Evolutionary conservation across 2,797 vertebrate genomes (phyloP).

Genomic region (Xiphorhynchus erythropygius): DNA sequence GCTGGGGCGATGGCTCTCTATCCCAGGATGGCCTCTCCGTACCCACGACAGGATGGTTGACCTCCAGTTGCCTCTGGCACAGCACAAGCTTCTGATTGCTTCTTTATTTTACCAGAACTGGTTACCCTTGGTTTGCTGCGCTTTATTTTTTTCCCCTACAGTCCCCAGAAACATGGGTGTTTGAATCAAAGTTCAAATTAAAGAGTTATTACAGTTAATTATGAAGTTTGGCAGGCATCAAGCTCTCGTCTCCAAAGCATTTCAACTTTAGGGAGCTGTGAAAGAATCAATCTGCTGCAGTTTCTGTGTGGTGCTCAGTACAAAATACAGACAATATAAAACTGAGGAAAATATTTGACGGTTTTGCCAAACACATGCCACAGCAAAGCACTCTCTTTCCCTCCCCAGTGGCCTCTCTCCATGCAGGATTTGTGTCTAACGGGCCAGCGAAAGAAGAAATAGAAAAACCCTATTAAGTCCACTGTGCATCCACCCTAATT

Average conservation of each 20-base stretch:
- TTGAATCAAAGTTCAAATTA: constrained; percentile 51
- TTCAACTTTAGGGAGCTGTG: constrained; percentile 30
- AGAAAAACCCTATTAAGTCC: constrained; percentile 26
- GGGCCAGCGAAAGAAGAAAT: neutral
- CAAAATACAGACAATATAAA: neutral
- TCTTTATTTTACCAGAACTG: neutral
- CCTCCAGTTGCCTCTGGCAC: neutral
- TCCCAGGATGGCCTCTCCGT: neutral
- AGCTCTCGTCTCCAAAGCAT: neutral
- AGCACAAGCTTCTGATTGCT: neutral
- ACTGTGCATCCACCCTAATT: neutral
- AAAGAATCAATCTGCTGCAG: constrained; percentile 41
- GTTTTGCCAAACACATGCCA: neutral
- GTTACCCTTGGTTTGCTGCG: neutral
- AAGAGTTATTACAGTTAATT: constrained; percentile 41
- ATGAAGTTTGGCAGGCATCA: constrained; percentile 27
- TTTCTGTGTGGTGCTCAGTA: neutral
- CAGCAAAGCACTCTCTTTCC: neutral
- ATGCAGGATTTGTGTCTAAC: neutral
- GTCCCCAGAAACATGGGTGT: neutral
- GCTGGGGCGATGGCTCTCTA: neutral
- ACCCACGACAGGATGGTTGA: neutral
- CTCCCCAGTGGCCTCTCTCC: neutral
- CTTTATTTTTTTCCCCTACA: accelerated
- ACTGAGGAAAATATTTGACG: constrained; percentile 18